Evolutionary conservation across 2,797 vertebrate species (phyloP), one percentile per base, ranked within the genome.

Genomic region (Limnodromus scolopaceus): DNA sequence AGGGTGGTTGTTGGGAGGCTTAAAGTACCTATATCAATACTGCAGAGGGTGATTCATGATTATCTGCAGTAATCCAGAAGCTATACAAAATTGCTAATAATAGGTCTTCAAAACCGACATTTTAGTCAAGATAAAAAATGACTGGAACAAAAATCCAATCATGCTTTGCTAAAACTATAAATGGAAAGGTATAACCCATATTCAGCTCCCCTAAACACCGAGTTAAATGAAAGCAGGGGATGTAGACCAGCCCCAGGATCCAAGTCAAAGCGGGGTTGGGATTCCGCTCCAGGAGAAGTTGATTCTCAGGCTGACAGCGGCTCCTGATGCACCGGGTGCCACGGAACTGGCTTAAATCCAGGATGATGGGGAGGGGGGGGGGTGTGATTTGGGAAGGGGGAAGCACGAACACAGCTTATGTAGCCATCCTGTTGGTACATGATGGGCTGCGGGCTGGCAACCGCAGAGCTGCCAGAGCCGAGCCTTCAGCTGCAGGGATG

Each of bases 1-100:
- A 53, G 83, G 34, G 70, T 72, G 85, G 58, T 72, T 94, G 88
- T 87, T 71, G 90, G 81, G 88, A 89, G 64, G 86, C 61, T 95
- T 83, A 13, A 65, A 96, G 89, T 84, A 87, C 96, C 96, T 93
- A 75, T 97, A 96, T 97, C 97, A 96, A 89, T 96, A 84, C 94
- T 97, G 94, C 97, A 97, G 95, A 97, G 96, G 86, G 97, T 97
- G 97, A 97, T 97, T 97, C 97, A 96, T 91, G 63, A 91, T 92
- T 92, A 97, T 96, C 93, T 87, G 93, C 96, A 97, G 96, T 91
- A 95, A 96, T 95, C 75, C 95, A 96, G 97, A 92, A 95, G 88
- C 96, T 77, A 92, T 84, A 97, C 92, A 96, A 93, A 95, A 78
- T 75, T 54, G 65, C 97, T 97, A 97, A 97, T 96, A 97, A 97